A percentile compares a stretch with the other conserved stretches of the same genome.
Evolutionary conservation across 2,888 invertebrate genomes (phyloP).

Genomic region (Agrochola circellaris): DNA sequence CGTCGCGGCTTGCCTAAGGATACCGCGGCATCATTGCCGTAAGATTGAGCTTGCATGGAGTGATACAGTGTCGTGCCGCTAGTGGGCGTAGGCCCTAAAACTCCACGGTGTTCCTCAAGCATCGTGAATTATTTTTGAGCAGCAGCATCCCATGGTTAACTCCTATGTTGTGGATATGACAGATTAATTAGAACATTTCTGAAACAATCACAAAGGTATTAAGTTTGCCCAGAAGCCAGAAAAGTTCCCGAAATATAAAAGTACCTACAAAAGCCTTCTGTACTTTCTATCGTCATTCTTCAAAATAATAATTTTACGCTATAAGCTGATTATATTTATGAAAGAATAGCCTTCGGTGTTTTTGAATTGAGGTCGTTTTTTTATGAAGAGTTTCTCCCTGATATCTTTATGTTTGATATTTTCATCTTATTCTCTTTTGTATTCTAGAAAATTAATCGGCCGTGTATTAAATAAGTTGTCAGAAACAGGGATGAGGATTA

Average conservation of each 20-base stretch:
- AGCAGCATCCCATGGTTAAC: background rate
- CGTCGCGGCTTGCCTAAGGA: background rate
- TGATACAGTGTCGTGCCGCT: no score
- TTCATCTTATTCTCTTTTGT: slow-evolving; percentile 49
- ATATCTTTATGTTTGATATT: slow-evolving; percentile 52
- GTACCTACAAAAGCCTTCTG: slow-evolving; percentile 1
- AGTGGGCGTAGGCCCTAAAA: background rate
- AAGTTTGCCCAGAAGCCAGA: background rate
- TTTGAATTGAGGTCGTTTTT: slow-evolving; percentile 38
- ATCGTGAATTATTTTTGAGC: background rate
- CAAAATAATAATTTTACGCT: slow-evolving; percentile 28
- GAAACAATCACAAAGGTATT: slow-evolving; percentile 2
- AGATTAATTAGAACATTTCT: background rate
- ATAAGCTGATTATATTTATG: slow-evolving; percentile 45
- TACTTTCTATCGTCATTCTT: slow-evolving; percentile 19
- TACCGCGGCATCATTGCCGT: no score
- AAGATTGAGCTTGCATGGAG: no score
- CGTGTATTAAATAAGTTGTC: slow-evolving; percentile 62
- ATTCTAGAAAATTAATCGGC: slow-evolving; percentile 54
- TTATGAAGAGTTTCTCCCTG: slow-evolving; percentile 30
- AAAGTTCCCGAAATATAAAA: slow-evolving; percentile 1
- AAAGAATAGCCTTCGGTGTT: slow-evolving; percentile 41
- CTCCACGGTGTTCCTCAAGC: no score
- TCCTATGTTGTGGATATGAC: background rate
- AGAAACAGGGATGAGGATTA: slow-evolving; percentile 57